Evolutionary conservation across 2,888 invertebrate species (phyloP).

Genomic region (Apodemia duryi): DNA sequence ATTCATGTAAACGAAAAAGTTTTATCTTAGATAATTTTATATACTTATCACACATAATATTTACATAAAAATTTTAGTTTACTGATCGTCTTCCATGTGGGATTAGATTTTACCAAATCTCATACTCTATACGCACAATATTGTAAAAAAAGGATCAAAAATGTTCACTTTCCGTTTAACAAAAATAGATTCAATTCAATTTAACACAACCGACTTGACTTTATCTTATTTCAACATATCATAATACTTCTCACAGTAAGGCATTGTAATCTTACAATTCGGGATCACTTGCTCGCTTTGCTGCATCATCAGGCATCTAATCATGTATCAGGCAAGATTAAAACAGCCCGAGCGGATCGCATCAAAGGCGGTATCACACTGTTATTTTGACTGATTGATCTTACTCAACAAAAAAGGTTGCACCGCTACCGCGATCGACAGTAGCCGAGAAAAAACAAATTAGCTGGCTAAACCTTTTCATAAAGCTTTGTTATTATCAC

Average conservation of each 20-base stretch:
- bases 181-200: neutral
- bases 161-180: neutral
- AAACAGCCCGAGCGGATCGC: slow-evolving; percentile 74
- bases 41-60: too few species aligned
- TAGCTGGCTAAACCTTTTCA: slow-evolving; percentile 79
- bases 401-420: slow-evolving; percentile 70
- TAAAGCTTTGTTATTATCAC: slow-evolving; percentile 77
- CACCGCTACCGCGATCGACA: slow-evolving; percentile 77
- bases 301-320: slow-evolving; percentile 77
- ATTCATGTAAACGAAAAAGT: too few species aligned
- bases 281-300: slow-evolving; percentile 68
- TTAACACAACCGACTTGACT: neutral
- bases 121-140: neutral
- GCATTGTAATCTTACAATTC: slow-evolving; percentile 60
- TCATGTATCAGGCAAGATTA: slow-evolving; percentile 77
- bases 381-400: slow-evolving; percentile 80
- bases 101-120: neutral
- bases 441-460: slow-evolving; percentile 79
- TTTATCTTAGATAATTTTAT: too few species aligned
- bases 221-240: slow-evolving; percentile 8
- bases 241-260: slow-evolving; percentile 27
- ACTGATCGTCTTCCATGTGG: neutral
- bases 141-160: neutral
- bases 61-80: too few species aligned
- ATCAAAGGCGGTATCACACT: slow-evolving; percentile 80